Evolutionary conservation across 2,797 vertebrate species (phyloP).

Genomic region (Propithecus deckenii): DNA sequence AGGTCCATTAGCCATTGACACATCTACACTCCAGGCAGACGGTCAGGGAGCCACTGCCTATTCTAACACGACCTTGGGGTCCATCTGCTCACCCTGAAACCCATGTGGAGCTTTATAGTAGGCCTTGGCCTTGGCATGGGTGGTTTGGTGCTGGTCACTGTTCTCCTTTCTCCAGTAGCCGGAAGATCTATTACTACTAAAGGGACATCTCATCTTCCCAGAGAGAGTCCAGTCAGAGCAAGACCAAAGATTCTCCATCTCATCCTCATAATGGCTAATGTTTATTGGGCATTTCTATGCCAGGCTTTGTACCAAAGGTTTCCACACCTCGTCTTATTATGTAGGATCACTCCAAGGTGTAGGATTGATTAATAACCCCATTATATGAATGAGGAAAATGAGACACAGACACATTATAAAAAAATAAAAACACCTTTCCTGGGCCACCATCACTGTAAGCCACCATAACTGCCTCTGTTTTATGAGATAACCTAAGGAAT

Average conservation of each 20-base stretch:
- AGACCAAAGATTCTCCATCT: neutral
- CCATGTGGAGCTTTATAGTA: rapidly evolving
- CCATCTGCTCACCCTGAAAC: neutral
- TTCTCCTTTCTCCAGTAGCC: neutral
- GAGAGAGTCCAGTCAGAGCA: neutral
- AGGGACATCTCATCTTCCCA: neutral
- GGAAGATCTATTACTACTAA: neutral
- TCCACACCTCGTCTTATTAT: neutral
- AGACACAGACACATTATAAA: neutral
- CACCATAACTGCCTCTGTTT: neutral
- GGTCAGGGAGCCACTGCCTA: neutral
- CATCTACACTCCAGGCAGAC: neutral
- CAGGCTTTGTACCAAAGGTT: neutral
- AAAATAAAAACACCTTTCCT: neutral
- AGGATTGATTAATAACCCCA: neutral
- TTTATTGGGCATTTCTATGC: neutral
- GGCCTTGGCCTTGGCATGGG: neutral
- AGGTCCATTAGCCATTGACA: neutral
- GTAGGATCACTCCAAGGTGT: neutral
- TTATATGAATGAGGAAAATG: neutral
- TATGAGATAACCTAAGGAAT: neutral
- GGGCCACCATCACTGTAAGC: neutral
- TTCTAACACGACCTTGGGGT: neutral
- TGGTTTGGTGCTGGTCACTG: neutral
- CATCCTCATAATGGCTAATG: neutral